phyloP scores from a whole-genome alignment of 23 tunicate genomes.

The Styela plicata region DNA sequence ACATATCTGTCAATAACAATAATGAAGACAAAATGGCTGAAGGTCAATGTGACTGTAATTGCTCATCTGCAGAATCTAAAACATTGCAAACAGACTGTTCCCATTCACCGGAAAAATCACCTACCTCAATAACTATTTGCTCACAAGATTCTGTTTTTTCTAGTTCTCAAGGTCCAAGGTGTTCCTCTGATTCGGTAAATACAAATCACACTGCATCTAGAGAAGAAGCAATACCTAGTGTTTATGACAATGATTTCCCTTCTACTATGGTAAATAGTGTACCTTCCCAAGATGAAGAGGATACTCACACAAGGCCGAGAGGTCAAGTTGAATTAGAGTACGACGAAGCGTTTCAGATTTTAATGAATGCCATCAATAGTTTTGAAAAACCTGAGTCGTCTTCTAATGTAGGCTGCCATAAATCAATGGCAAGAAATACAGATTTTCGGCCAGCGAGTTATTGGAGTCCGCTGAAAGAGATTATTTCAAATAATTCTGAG shows the following conservation, averaged over 20 bases:
- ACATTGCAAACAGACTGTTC: not conserved
- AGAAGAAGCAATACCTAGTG: constrained; percentile 13
- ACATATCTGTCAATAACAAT: constrained; percentile 16
- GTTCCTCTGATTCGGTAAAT: not conserved
- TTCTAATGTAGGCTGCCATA: not conserved
- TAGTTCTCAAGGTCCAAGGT: not conserved
- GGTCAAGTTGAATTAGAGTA: constrained; percentile 28
- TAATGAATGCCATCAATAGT: constrained; percentile 64
- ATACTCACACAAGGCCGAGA: not conserved
- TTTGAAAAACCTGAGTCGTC: constrained; percentile 41
- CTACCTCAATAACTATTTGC: not conserved
- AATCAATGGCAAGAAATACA: not conserved
- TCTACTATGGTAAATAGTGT: not conserved
- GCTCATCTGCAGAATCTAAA: not conserved
- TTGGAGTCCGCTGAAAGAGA: not conserved
- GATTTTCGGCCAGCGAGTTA: not conserved
- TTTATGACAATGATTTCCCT: constrained; percentile 28
- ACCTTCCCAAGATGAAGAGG: not conserved
- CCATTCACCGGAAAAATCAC: not conserved
- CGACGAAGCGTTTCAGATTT: constrained; percentile 71
- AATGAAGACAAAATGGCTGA: not conserved
- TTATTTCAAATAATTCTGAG: not conserved
- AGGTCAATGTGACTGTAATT: not conserved
- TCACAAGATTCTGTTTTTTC: not conserved
- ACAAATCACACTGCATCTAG: not conserved